phyloP scores from a whole-genome alignment of 2,797 vertebrate species.

The Kryptolebias ocellatus region DNA sequence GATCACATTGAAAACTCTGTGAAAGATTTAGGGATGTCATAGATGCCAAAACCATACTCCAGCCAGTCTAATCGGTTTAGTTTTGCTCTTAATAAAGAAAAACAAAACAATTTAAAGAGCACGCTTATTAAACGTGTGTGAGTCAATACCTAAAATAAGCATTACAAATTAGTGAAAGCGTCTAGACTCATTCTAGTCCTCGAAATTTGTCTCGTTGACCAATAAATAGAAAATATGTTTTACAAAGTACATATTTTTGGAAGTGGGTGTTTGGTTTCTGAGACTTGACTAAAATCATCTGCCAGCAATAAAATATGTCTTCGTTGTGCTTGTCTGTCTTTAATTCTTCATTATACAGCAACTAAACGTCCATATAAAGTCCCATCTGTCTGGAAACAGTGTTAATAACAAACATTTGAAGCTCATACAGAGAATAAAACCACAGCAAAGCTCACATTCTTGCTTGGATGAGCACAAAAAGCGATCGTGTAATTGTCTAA shows the following conservation, averaged over 20 bases:
- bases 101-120: not conserved
- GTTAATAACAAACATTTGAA: conserved; percentile 32
- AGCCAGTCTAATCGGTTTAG: not conserved
- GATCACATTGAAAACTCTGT: conserved; percentile 9
- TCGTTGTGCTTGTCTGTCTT: not conserved
- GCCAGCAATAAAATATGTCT: conserved; percentile 12
- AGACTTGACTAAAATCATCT: conserved; percentile 9
- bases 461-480: conserved; percentile 28
- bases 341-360: conserved; percentile 13
- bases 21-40: conserved; percentile 3
- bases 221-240: not conserved
- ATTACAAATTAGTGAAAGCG: conserved; percentile 4
- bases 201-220: conserved; percentile 6
- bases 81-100: not conserved
- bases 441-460: conserved; percentile 23
- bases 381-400: conserved; percentile 51
- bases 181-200: not conserved
- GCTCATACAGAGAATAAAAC: conserved; percentile 25
- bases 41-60: conserved; percentile 13
- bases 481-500: conserved; percentile 24
- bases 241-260: no score
- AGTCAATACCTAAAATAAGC: conserved; percentile 1
- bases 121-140: not conserved
- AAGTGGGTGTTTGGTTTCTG: conserved; percentile 2
- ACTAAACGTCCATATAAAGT: conserved; percentile 9